Evolutionary conservation across 2,888 invertebrate species (phyloP).

Genomic region (Agrotis segetum): DNA sequence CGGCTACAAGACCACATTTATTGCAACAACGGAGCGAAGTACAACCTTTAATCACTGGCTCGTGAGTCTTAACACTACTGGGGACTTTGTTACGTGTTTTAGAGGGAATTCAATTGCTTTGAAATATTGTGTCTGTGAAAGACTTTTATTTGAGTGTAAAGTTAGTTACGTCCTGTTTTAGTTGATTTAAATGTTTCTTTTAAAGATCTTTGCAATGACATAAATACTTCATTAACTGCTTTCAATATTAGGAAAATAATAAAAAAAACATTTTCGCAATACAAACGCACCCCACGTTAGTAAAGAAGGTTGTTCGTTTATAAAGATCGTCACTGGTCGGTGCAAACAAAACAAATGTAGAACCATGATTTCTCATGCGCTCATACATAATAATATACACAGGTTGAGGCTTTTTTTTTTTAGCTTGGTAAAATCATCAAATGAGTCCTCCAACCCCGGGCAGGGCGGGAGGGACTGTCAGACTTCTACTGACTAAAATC

Average conservation of each 20-base stretch:
- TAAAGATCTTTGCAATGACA: background rate
- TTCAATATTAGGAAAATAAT: background rate
- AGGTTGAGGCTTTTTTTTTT: too few species aligned
- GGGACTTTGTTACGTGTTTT: slow-evolving; percentile 63
- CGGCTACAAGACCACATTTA: slow-evolving; percentile 57
- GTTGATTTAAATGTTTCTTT: background rate
- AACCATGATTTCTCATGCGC: too few species aligned
- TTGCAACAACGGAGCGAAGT: slow-evolving; percentile 59
- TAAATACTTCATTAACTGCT: background rate
- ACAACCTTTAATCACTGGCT: slow-evolving; percentile 78
- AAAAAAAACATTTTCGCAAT: too few species aligned
- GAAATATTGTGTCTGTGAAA: slow-evolving; percentile 10
- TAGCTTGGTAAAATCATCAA: too few species aligned
- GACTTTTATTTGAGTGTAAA: background rate
- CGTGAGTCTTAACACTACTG: slow-evolving; percentile 67
- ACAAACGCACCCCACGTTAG: too few species aligned
- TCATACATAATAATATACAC: too few species aligned
- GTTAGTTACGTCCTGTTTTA: background rate
- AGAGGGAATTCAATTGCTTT: slow-evolving; percentile 40
- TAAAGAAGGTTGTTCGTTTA: too few species aligned
- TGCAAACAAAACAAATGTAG: too few species aligned
- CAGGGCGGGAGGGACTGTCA: too few species aligned
- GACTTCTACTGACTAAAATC: too few species aligned
- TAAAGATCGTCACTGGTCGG: too few species aligned
- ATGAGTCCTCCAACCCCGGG: too few species aligned